phyloP scores from a whole-genome alignment of 1,140 invertebrate genomes.

The Hylyphantes graminicola region DNA sequence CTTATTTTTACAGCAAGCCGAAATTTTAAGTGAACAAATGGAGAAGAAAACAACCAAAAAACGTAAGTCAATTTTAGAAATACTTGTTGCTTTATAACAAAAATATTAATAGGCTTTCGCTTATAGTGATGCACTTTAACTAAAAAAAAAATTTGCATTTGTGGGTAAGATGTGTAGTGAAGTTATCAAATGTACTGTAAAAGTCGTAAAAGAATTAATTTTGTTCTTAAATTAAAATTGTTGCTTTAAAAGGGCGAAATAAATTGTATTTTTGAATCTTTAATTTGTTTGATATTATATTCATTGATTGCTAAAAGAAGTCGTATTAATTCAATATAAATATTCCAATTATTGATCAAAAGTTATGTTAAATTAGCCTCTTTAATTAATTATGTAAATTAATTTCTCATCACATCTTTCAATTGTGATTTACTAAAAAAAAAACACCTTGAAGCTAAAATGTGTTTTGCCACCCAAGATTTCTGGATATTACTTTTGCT shows the following conservation, averaged over 20 bases:
- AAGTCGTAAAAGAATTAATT: not conserved
- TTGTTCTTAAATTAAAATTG: not conserved
- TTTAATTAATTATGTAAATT: too few relatives aligned
- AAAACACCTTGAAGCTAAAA: too few relatives aligned
- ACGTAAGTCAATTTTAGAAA: constrained; percentile 10
- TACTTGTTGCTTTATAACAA: not conserved
- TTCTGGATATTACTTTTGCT: too few relatives aligned
- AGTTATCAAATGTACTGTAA: not conserved
- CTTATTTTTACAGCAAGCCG: constrained; percentile 29
- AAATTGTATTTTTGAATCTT: too few relatives aligned
- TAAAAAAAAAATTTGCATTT: not conserved
- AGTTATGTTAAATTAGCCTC: too few relatives aligned
- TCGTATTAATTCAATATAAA: too few relatives aligned
- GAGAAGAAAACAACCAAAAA: constrained; percentile 50
- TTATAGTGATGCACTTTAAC: not conserved
- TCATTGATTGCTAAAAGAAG: too few relatives aligned
- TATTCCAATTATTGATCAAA: too few relatives aligned
- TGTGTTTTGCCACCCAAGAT: too few relatives aligned
- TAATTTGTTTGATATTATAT: too few relatives aligned
- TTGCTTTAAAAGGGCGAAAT: not conserved
- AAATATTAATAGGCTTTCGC: not conserved
- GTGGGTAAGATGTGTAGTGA: not conserved
- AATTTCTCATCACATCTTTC: too few relatives aligned
- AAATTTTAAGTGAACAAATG: constrained; percentile 16
- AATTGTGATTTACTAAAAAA: too few relatives aligned